Conservation (phyloP, 2,113 vertebrate genomes). For the Columba livia region DNA sequence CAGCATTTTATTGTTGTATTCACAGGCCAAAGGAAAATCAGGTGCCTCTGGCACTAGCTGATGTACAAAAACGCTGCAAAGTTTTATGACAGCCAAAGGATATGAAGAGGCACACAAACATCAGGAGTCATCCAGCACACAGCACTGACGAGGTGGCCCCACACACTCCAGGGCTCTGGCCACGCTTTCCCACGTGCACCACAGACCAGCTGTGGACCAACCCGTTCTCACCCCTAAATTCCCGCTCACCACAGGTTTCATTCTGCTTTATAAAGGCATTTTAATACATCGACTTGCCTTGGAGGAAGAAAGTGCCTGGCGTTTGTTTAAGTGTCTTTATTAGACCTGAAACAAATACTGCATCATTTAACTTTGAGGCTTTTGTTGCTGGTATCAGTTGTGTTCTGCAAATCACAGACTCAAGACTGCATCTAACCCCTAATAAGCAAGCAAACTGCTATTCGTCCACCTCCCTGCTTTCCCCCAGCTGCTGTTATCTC, state of each 20-base stretch:
- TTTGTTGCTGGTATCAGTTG: slow-evolving; percentile 44
- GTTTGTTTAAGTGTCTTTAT: slow-evolving; percentile 51
- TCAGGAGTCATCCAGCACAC: background rate
- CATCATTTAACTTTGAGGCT: slow-evolving; percentile 45
- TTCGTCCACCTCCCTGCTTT: slow-evolving; percentile 56
- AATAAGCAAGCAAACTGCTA: slow-evolving; percentile 66
- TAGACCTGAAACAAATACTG: slow-evolving; percentile 61
- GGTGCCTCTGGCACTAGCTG: background rate
- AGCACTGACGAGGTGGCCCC: background rate
- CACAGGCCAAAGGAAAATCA: background rate
- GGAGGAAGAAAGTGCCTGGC: background rate
- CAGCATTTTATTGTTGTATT: background rate
- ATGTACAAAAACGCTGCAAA: background rate
- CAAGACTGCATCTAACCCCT: slow-evolving; percentile 58
- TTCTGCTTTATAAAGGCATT: background rate
- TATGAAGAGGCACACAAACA: background rate
- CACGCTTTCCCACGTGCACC: accelerated
- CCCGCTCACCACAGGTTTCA: background rate
- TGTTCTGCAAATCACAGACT: slow-evolving; percentile 65
- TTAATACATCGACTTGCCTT: background rate
- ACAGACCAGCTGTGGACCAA: background rate
- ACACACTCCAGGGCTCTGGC: background rate
- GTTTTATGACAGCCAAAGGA: background rate
- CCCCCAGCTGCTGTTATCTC: slow-evolving; percentile 74
- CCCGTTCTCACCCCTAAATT: background rate